These are phyloP conservation scores for Tuta absoluta DNA, from an alignment of 2,888 invertebrate genomes.

Conservation along the genomic window DNA sequence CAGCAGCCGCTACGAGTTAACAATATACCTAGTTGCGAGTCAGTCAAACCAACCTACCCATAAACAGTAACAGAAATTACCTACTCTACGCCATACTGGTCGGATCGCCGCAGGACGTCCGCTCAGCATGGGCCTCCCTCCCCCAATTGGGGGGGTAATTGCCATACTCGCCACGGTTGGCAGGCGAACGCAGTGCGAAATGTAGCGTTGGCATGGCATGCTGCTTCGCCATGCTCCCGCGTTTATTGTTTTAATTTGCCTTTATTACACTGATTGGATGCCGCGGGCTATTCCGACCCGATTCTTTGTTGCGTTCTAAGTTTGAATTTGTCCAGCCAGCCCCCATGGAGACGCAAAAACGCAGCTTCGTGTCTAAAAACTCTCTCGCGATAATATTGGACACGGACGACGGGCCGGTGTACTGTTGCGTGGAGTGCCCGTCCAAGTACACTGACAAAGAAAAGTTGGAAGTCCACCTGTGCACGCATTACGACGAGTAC, in stretches of 20 bases:
- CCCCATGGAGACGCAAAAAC: slow-evolving; percentile 56
- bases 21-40: neutral
- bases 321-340: neutral
- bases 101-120: slow-evolving; percentile 14
- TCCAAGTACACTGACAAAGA: slow-evolving; percentile 88
- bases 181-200: neutral
- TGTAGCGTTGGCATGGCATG: neutral
- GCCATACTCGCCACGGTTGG: neutral
- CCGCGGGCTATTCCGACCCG: neutral
- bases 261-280: neutral
- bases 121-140: slow-evolving; percentile 4
- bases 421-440: slow-evolving; percentile 89
- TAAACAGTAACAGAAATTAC: slow-evolving; percentile 21
- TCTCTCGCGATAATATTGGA: slow-evolving; percentile 88
- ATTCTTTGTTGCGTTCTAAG: neutral
- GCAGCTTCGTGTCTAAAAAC: slow-evolving; percentile 83
- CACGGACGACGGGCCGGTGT: slow-evolving; percentile 84
- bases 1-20: too few species aligned
- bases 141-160: slow-evolving; percentile 3
- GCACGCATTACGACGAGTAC: slow-evolving; percentile 88
- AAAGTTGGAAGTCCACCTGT: slow-evolving; percentile 86
- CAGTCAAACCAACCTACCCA: neutral
- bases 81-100: slow-evolving; percentile 29
- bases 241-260: neutral
- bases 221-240: neutral